These are phyloP conservation scores for Drosophila mojavensis DNA, from an alignment of 1,140 invertebrate genomes.

Conservation along the genomic window DNA sequence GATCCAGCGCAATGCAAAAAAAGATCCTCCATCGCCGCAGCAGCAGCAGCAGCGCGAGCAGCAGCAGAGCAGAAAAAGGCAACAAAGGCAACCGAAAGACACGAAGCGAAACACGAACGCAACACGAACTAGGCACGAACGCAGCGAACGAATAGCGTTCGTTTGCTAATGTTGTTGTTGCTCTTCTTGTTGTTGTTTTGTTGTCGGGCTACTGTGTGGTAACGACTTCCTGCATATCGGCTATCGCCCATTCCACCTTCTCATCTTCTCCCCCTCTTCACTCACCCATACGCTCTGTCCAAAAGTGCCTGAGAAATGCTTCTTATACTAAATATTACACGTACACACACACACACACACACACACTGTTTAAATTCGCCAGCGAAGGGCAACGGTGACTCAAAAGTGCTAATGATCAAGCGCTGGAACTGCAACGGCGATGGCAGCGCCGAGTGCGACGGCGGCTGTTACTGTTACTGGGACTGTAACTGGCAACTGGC, in stretches of 20 bases:
- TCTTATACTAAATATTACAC: slow-evolving; percentile 33
- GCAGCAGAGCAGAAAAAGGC: slow-evolving; percentile 24
- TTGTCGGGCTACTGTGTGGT: slow-evolving; percentile 44
- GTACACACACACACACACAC: slow-evolving; percentile 6
- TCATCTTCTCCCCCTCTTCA: background rate
- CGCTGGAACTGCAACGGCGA: slow-evolving; percentile 14
- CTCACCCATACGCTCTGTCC: background rate
- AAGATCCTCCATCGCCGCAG: slow-evolving; percentile 32
- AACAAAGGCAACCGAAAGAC: slow-evolving; percentile 9
- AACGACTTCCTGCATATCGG: slow-evolving; percentile 49
- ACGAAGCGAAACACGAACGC: slow-evolving; percentile 11
- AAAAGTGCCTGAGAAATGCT: slow-evolving; percentile 35
- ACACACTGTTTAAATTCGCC: slow-evolving; percentile 13
- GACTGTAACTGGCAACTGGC: background rate
- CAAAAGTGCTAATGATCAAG: slow-evolving; percentile 54
- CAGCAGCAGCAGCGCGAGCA: slow-evolving; percentile 18
- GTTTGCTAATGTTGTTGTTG: slow-evolving; percentile 10
- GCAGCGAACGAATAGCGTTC: slow-evolving; percentile 2
- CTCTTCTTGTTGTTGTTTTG: slow-evolving; percentile 24
- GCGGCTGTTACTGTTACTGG: slow-evolving; percentile 13
- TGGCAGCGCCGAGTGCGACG: background rate
- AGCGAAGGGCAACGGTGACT: slow-evolving; percentile 56
- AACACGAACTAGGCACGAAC: slow-evolving; percentile 4
- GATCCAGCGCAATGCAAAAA: slow-evolving; percentile 3
- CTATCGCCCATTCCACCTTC: background rate